A percentile compares a stretch with the other conserved stretches of the same genome.
Conservation (phyloP, 2,113 vertebrate genomes). For the Neogobius melanostomus region DNA sequence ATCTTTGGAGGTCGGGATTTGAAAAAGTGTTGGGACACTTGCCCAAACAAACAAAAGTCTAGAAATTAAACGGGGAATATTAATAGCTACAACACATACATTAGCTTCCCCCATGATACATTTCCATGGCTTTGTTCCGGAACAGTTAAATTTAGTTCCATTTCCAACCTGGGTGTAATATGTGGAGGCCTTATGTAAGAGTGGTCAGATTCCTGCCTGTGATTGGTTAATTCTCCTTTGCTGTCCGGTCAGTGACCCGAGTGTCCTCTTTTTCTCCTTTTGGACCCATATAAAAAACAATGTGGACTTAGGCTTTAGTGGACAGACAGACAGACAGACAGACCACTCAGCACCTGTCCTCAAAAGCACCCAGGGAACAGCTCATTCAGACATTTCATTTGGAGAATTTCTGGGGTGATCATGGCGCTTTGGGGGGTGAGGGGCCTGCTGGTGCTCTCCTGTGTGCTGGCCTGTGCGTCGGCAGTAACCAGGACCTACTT, state of each 20-base stretch:
- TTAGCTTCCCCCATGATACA: background rate
- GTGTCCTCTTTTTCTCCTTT: background rate
- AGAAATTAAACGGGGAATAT: no score
- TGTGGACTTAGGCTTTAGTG: background rate
- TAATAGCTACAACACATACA: background rate
- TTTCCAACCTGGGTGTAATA: background rate
- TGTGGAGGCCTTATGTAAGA: background rate
- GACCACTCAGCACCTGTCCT: background rate
- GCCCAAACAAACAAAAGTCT: no score
- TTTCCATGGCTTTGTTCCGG: background rate
- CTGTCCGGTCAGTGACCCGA: background rate
- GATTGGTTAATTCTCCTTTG: background rate
- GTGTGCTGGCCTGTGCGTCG: constrained; percentile 40
- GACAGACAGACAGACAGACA: background rate
- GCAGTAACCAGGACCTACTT: constrained; percentile 72
- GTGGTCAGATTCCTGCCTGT: background rate
- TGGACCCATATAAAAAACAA: background rate
- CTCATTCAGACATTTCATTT: background rate
- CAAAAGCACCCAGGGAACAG: background rate
- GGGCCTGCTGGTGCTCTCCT: constrained; percentile 53
- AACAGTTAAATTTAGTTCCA: background rate
- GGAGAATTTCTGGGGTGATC: background rate
- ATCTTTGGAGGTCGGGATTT: no score
- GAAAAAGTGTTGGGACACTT: no score
- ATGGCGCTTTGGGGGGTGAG: constrained; percentile 20